Percentiles rank a stretch among this genome's conserved stretches.
Conservation (phyloP, 2,797 vertebrate species). For the Ficedula albicollis region DNA sequence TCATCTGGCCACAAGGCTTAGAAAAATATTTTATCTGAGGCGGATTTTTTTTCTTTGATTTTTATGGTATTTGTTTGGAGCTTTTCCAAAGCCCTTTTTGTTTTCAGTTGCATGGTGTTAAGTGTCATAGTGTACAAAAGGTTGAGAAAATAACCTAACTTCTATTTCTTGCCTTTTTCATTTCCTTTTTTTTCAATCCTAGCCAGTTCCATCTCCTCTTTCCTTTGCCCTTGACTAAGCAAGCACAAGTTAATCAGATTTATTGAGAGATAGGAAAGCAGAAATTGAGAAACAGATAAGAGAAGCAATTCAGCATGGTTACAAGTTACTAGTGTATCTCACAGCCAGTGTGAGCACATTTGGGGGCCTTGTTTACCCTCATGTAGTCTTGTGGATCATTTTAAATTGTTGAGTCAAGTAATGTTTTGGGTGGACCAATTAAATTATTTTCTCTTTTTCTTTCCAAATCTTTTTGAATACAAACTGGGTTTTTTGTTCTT, state of each 20-base stretch:
- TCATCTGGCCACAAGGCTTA: not conserved
- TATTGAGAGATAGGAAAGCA: conserved; percentile 37
- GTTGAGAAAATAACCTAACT: not conserved
- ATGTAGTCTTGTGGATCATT: not conserved
- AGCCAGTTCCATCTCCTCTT: conserved; percentile 35
- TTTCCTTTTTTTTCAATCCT: conserved; percentile 6
- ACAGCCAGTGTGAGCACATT: not conserved
- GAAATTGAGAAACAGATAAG: conserved; percentile 14
- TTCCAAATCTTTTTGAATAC: not conserved
- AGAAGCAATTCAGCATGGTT: conserved; percentile 16
- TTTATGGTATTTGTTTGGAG: not conserved
- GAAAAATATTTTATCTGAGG: not conserved
- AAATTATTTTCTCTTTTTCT: not conserved
- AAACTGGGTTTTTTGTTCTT: not conserved
- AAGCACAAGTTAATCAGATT: conserved; percentile 63
- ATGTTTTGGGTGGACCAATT: not conserved
- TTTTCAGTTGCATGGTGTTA: not conserved
- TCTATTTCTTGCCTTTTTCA: conserved; percentile 20
- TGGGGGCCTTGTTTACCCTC: not conserved
- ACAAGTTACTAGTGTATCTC: not conserved
- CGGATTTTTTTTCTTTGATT: not conserved
- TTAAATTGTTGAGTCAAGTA: not conserved
- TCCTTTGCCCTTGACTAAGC: conserved; percentile 48
- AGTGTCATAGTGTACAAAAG: not conserved
- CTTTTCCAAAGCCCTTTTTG: not conserved